These are phyloP conservation scores for Halocaridina rubra DNA, from an alignment of 2,888 invertebrate genomes.

Conservation along the genomic window DNA sequence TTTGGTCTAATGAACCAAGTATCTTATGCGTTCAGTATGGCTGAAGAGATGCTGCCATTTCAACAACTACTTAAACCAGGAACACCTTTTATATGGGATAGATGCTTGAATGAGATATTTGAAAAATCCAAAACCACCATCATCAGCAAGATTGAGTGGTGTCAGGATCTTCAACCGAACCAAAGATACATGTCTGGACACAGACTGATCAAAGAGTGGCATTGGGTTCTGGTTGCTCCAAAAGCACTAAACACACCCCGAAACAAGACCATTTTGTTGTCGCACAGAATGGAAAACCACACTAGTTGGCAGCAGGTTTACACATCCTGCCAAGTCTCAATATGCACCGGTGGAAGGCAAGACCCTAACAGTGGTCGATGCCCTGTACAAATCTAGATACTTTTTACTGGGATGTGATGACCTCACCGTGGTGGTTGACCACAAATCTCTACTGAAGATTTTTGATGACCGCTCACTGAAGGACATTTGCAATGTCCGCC, in stretches of 20 bases:
- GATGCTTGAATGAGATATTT: neutral
- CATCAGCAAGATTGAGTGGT: neutral
- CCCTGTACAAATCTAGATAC: neutral
- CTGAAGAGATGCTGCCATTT: too few species aligned
- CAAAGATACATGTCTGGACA: constrained; percentile 18
- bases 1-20: too few species aligned
- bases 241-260: constrained; percentile 11
- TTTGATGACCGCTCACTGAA: neutral
- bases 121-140: constrained; percentile 8
- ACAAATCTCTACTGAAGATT: constrained; percentile 14
- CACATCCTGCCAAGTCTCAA: constrained; percentile 16
- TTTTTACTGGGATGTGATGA: constrained; percentile 28
- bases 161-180: constrained; percentile 3
- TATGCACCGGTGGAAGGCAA: constrained; percentile 31
- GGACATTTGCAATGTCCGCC: neutral
- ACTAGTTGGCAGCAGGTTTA: too few species aligned
- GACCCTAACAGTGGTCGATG: constrained; percentile 17
- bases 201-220: constrained; percentile 23
- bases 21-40: too few species aligned
- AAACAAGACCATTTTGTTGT: neutral
- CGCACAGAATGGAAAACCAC: too few species aligned
- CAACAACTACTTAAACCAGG: too few species aligned
- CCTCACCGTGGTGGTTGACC: constrained; percentile 13
- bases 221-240: constrained; percentile 22
- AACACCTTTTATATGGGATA: neutral